Evolutionary conservation across 2,888 invertebrate species (phyloP).

Genomic region (Polydrusus cervinus): DNA sequence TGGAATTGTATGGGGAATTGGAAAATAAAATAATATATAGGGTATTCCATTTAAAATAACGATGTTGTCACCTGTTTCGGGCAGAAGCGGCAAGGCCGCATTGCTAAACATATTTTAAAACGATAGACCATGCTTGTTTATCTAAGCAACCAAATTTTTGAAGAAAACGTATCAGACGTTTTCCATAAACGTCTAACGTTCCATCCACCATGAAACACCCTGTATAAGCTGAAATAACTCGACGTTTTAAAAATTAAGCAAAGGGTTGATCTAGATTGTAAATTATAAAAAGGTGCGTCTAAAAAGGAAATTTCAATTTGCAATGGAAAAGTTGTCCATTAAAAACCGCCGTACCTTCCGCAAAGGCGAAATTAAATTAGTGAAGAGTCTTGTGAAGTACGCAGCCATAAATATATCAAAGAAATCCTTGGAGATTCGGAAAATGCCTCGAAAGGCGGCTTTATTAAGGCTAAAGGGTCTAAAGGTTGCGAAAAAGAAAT

Average conservation of each 20-base stretch:
- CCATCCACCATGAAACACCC: no score
- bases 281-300: conserved; percentile 8
- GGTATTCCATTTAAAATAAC: no score
- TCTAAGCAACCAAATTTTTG: no score
- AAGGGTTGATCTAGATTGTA: conserved; percentile 3
- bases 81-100: no score
- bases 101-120: no score
- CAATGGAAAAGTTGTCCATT: conserved; percentile 32
- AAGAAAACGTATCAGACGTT: no score
- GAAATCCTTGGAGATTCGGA: conserved; percentile 27
- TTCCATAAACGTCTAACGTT: no score
- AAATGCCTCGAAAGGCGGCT: conserved; percentile 32
- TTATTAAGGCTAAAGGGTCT: conserved; percentile 24
- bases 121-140: no score
- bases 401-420: conserved; percentile 37
- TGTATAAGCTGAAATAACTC: no score
- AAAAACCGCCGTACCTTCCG: conserved; percentile 26
- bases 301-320: conserved; percentile 29
- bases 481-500: conserved; percentile 5
- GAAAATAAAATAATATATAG: no score
- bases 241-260: conserved; percentile 1
- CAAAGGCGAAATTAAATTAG: conserved; percentile 30
- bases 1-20: no score
- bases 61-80: no score
- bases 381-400: conserved; percentile 25